Base-by-base conservation (phyloP, 1,140 invertebrate species). In the Ceratina japonica region DNA sequence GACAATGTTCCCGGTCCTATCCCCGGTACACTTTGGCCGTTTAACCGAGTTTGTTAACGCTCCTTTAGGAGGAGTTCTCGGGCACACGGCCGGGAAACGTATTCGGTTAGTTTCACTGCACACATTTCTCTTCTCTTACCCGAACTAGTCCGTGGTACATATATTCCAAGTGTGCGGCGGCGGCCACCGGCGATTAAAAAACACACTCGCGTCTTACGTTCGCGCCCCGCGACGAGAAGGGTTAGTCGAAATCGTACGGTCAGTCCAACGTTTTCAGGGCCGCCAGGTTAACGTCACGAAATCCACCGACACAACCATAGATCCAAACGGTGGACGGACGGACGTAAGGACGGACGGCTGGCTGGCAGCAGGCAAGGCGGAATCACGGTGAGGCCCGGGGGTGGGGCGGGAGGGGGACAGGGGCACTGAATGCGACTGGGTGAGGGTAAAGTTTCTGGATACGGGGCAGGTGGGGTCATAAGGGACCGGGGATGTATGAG, bases 231-330 rank as follows among this genome's bases (percentile, higher is more conserved):
- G 62, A 83, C 82, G 79, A 69, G 24, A 82, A 79, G 80, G 83
- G 83, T 86, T 79, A 44, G 86, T 85, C 87, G 88, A 90, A 89
- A 89, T 89, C 84, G 88, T 84, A 84, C 84, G 82, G 84, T 82
- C 84, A 85, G 83, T 87, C 84, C 87, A 86, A 75, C 80, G 85
- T 90, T 91, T 91, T 92, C 90, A 92, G 91, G 91, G 91, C 91
- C 90, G 90, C 87, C 90, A 91, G 91, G 91, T 92, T 91, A 92
- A 92, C 91, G 90, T 91, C 89, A 90, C 89, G 88, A 85, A 84
- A 81, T 87, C 81, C 86, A 88, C 86, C 83, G 80, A 88, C 85
- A 89, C 86, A 87, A 88, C 83, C 87, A 85, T 86, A 86, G 83
- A 86, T 86, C 88, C 85, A 86, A 88, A 90, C 88, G 88, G 85